A percentile compares a stretch with the other conserved stretches of the same genome.
Conservation (phyloP, 2,888 invertebrate species). For the Gymnosoma rotundatum region DNA sequence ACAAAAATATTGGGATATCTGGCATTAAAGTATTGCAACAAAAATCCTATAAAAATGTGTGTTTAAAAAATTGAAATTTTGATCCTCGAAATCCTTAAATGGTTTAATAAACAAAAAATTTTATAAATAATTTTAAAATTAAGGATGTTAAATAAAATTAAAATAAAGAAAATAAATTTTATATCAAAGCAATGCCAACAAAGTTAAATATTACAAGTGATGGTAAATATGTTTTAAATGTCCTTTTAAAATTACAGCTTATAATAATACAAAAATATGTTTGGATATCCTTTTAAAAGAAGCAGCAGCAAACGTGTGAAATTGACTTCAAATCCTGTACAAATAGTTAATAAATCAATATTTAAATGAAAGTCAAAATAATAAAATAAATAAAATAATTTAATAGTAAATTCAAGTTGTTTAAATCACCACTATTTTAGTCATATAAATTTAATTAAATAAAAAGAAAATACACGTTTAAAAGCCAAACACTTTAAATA, state of each 20-base stretch:
- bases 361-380: too few species aligned
- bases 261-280: background rate
- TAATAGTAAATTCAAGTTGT: too few species aligned
- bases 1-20: constrained; percentile 43
- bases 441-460: too few species aligned
- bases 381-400: too few species aligned
- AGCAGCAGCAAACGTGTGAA: too few species aligned
- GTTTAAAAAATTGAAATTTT: constrained; percentile 55
- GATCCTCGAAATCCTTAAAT: constrained; percentile 43
- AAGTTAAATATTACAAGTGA: constrained; percentile 58
- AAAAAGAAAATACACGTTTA: too few species aligned
- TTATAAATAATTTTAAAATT: background rate
- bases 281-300: too few species aligned
- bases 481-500: too few species aligned
- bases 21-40: constrained; percentile 33
- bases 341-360: too few species aligned
- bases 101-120: background rate
- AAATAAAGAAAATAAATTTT: constrained; percentile 14
- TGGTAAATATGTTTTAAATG: constrained; percentile 42
- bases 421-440: too few species aligned
- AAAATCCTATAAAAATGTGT: constrained; percentile 2
- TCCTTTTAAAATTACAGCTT: background rate
- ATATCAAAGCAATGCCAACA: constrained; percentile 45
- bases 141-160: constrained; percentile 5
- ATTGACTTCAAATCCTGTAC: too few species aligned